Base-by-base conservation (phyloP, 2,888 invertebrate genomes). In the Emmelina monodactyla region DNA sequence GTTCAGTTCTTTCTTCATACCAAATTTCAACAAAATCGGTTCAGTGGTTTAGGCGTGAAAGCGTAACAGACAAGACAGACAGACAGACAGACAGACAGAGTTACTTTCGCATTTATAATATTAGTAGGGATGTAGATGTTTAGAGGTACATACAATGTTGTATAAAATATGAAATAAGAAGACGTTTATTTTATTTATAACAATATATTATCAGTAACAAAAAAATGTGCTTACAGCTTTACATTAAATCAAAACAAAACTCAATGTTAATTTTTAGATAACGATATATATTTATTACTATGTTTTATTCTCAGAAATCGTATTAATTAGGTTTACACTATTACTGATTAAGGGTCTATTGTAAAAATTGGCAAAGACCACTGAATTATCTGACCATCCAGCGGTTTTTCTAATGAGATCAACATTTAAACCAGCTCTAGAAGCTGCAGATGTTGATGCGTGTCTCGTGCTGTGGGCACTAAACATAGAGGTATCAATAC, bases 391-490 rank as follows among this genome's bases (percentile, higher is more conserved):
- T 5, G 31, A 35, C 31, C 31, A 35, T 5, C 22, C 35, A 11
- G 35, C 35, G 7, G 22, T 14, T 31, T 31, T 35, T n/a, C 35
- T 14, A 9, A 35, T 31, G n/a, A 22, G 2, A 10, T 35, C 35
- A 19, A 35, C 31, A n/a, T 22, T 22, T 3, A 35, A 29, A 6
- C 31, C 31, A 9, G 35, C 35, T 9, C 30, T 16, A 9, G 5
- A 22, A 11, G 35, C 35, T 13, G 34, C 30, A 4, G 34, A 34
- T 2, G 34, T 34, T 6, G 29, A 22, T 2, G 34, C 19, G 15
- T 34, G 34, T 10, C 34, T 16, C n/a, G 34, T 34, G 9, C 30
- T n/a, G n/a, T n/a, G n/a, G n/a, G n/a, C n/a, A n/a, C n/a, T n/a
- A n/a, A n/a, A n/a, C n/a, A n/a, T n/a, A n/a, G n/a, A n/a, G n/a